phyloP scores from a whole-genome alignment of 2,888 invertebrate genomes.

The Pedicia rivosa region DNA sequence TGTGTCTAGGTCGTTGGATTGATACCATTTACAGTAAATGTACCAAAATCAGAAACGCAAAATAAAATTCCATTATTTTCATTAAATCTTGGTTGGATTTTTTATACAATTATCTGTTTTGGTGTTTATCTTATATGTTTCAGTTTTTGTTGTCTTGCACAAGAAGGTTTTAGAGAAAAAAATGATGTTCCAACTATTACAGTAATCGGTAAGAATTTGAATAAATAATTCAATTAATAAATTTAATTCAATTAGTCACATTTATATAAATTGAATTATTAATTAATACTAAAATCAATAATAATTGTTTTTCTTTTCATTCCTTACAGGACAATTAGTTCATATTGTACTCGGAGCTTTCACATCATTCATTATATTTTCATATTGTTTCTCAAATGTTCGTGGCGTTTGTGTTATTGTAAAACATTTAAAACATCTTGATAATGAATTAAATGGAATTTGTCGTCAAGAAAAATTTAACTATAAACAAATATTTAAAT shows the following conservation, averaged over 20 bases:
- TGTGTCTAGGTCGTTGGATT: constrained; percentile 1
- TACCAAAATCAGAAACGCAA: neutral
- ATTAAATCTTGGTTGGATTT: neutral
- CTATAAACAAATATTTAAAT: constrained; percentile 2
- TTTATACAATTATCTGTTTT: constrained; percentile 1
- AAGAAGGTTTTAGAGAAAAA: neutral
- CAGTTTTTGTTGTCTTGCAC: neutral
- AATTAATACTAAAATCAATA: too few relatives aligned
- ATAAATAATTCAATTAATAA: too few relatives aligned
- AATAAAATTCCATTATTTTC: constrained; percentile 1
- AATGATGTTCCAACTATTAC: neutral
- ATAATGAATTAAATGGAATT: constrained; percentile 2
- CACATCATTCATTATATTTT: neutral
- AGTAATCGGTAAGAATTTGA: too few relatives aligned
- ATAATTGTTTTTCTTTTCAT: too few relatives aligned
- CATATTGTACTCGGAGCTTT: constrained; percentile 1
- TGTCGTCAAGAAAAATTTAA: constrained; percentile 1
- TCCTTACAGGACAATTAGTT: too few relatives aligned
- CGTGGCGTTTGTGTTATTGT: neutral
- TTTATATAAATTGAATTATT: too few relatives aligned
- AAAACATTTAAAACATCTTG: constrained; percentile 1
- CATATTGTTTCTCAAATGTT: neutral
- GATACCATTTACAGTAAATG: neutral
- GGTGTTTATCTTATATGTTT: neutral
- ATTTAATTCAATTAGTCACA: too few relatives aligned